phyloP scores from a whole-genome alignment of 2,888 invertebrate genomes.

The Trissonchulus sp. region DNA sequence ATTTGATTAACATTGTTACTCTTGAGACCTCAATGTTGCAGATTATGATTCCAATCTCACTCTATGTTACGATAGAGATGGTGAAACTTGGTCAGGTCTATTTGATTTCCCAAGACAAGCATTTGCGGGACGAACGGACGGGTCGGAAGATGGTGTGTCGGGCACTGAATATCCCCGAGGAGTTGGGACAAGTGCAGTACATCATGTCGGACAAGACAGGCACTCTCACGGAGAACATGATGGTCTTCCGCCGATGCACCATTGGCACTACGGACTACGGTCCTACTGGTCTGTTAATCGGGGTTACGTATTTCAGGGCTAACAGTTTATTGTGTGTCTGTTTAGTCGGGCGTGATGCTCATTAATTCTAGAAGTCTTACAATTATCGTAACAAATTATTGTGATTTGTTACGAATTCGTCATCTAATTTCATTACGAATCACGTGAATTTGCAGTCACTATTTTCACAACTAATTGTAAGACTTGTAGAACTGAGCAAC shows the following conservation, averaged over 20 bases:
- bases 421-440: too few species aligned
- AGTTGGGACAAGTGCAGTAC: slow-evolving; percentile 88
- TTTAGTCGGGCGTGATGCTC: too few species aligned
- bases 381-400: too few species aligned
- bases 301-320: too few species aligned
- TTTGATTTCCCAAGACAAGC: slow-evolving; percentile 82
- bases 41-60: slow-evolving; percentile 91
- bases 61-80: slow-evolving; percentile 93
- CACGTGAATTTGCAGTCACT: too few species aligned
- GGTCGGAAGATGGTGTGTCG: slow-evolving; percentile 77
- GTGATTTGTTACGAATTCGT: too few species aligned
- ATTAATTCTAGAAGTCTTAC: neutral
- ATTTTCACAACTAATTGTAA: too few species aligned
- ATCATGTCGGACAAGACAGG: slow-evolving; percentile 97
- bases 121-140: slow-evolving; percentile 69
- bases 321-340: too few species aligned
- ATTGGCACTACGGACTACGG: slow-evolving; percentile 78
- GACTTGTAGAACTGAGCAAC: too few species aligned
- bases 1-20: too few species aligned
- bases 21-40: slow-evolving; percentile 48
- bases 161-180: slow-evolving; percentile 92
- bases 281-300: slow-evolving; percentile 52
- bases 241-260: slow-evolving; percentile 86
- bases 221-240: slow-evolving; percentile 91
- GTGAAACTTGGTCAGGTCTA: slow-evolving; percentile 90